Evolutionary conservation across 2,113 vertebrate species (phyloP).

Genomic region (Todiramphus saurophagus): DNA sequence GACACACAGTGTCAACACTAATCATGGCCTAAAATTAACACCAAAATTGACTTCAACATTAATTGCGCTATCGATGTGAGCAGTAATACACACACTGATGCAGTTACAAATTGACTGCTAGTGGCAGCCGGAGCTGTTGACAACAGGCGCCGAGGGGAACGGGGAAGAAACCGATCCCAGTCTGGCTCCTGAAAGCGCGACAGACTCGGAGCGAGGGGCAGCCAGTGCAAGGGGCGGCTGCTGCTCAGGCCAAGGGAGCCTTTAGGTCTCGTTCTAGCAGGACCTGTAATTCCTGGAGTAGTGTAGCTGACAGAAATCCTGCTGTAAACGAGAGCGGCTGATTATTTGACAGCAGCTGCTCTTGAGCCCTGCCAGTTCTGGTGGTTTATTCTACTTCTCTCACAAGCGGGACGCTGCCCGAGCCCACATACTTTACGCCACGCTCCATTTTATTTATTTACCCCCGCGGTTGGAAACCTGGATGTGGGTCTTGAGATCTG

Average conservation of each 20-base stretch:
- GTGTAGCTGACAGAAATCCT: fast-evolving
- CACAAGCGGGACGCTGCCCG: background rate
- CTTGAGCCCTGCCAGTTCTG: background rate
- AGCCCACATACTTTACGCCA: background rate
- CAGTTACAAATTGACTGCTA: conserved; percentile 60
- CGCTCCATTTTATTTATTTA: background rate
- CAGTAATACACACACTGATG: conserved; percentile 56
- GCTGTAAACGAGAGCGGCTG: background rate
- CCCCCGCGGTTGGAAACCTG: background rate
- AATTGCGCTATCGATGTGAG: conserved; percentile 75
- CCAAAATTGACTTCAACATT: conserved; percentile 78
- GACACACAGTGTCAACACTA: conserved; percentile 77
- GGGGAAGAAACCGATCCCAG: background rate
- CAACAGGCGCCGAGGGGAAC: conserved; percentile 37
- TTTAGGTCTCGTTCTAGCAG: background rate
- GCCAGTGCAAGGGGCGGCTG: fast-evolving
- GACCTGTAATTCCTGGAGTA: background rate
- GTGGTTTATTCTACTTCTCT: background rate
- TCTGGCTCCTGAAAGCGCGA: background rate
- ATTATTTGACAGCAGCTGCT: background rate
- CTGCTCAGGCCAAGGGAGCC: background rate
- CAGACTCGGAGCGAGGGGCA: fast-evolving
- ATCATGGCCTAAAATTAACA: conserved; percentile 82
- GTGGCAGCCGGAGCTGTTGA: conserved; percentile 49
- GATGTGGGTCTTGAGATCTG: background rate